These are phyloP conservation scores for Phaonia tiefii DNA, from an alignment of 2,888 invertebrate genomes.

Conservation along the genomic window DNA sequence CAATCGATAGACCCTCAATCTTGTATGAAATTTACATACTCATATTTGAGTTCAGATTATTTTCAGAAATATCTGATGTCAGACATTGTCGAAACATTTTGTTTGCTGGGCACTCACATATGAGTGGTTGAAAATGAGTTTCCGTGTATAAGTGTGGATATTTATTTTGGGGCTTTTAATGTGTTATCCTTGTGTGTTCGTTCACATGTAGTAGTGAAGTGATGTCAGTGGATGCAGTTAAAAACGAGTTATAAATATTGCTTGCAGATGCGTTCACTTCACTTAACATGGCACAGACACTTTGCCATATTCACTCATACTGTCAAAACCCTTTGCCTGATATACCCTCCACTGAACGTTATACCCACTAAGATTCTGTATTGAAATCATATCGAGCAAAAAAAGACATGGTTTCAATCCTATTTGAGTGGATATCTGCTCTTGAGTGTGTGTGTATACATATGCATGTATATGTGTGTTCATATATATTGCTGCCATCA, in stretches of 20 bases:
- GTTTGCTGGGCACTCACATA: too few species aligned
- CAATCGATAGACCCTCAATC: too few species aligned
- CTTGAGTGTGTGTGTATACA: not conserved
- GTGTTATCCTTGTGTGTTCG: conserved; percentile 16
- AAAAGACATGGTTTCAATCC: not conserved
- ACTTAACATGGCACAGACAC: conserved; percentile 27
- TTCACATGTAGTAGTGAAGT: not conserved
- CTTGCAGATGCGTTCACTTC: conserved; percentile 63
- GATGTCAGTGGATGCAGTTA: conserved; percentile 45
- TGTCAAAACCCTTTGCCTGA: not conserved
- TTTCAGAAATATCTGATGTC: too few species aligned
- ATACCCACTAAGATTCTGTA: not conserved
- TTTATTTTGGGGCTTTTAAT: conserved; percentile 23
- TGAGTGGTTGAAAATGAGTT: too few species aligned
- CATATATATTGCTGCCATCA: not conserved
- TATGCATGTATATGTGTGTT: not conserved
- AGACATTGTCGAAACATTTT: too few species aligned
- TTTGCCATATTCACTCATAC: too few species aligned
- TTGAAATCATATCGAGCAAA: not conserved
- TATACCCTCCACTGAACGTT: not conserved
- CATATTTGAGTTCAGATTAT: too few species aligned
- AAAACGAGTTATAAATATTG: conserved; percentile 57
- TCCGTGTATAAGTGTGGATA: too few species aligned
- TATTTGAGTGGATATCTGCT: not conserved
- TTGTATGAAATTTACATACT: too few species aligned